Evolutionary conservation across 2,797 vertebrate genomes (phyloP), one percentile per base, ranked within the genome.

Genomic region (Danio kyathit): DNA sequence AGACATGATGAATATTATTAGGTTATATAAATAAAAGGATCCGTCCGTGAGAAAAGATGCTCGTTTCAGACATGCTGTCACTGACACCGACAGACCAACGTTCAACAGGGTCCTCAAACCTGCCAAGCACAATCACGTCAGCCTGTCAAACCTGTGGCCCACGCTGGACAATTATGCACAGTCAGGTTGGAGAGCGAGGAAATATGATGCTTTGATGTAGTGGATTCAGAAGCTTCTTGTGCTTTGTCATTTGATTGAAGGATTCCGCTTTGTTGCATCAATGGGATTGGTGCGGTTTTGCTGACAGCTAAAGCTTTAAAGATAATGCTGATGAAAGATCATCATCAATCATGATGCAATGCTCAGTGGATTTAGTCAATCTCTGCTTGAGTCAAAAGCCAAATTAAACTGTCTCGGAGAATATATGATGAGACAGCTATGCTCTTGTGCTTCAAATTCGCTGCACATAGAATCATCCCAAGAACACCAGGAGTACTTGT

Each of bases 1-100:
- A 85, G 63, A 75, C 85, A 56, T 84, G 79, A 86, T 76, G 80
- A 81, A 76, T 69, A 84, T 59, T 48, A 82, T 66, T 51, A 78
- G 52, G 73, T 79, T 66, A 85, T 56, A 44, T 61, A 67, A 60
- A 75, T 75, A 43, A 72, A 66, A 83, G 48, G 38, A 46, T 1
- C 46, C 21, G 70, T 63, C 70, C 82, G 76, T 61, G 74, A 82
- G 43, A 44, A 61, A 67, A 67, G 44, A 49, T 69, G 41, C 54
- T 80, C 21, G 49, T 74, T 56, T 21, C 13, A 59, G 71, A 75
- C 72, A 74, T 54, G 44, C 52, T 48, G 21, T 81, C 63, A 59
- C 21, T 17, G 44, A 41, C 60, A 56, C 48, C 49, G 56, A 54
- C 16, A 56, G 61, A 67, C 54, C 52, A 41, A 44, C 12, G 14